phyloP scores from a whole-genome alignment of 2,113 vertebrate genomes.

The Platichthys stellatus region DNA sequence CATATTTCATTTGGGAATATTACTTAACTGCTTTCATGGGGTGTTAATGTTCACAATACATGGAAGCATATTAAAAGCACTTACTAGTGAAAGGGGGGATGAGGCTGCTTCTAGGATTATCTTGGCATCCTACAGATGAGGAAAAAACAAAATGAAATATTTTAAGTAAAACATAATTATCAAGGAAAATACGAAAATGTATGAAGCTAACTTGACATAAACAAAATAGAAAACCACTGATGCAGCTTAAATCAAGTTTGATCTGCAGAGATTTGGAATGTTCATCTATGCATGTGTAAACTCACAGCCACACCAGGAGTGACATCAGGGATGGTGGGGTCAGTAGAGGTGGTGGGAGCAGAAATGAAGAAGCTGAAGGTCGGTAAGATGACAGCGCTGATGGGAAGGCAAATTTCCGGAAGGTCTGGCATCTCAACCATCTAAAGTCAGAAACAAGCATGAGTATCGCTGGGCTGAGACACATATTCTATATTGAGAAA shows the following conservation, averaged over 20 bases:
- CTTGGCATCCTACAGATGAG: constrained; percentile 91
- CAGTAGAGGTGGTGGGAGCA: constrained; percentile 55
- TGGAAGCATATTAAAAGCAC: constrained; percentile 54
- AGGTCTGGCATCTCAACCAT: too few relatives aligned
- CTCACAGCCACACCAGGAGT: constrained; percentile 84
- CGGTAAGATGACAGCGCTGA: too few relatives aligned
- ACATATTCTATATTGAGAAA: too few relatives aligned
- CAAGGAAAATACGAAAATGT: not conserved
- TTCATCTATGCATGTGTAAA: constrained; percentile 12
- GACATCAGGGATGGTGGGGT: constrained; percentile 61
- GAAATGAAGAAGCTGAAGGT: too few relatives aligned
- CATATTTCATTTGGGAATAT: too few relatives aligned
- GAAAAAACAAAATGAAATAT: not conserved
- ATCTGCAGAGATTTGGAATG: not conserved
- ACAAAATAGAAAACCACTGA: not conserved
- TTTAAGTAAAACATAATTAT: not conserved
- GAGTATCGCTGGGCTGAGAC: too few relatives aligned
- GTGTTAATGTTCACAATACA: too few relatives aligned
- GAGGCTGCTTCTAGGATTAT: constrained; percentile 89
- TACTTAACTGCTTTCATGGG: too few relatives aligned
- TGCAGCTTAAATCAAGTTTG: not conserved
- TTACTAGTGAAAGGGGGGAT: constrained; percentile 87
- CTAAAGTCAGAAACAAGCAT: too few relatives aligned
- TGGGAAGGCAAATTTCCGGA: too few relatives aligned
- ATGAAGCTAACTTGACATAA: not conserved